Evolutionary conservation across 2,888 invertebrate species (phyloP), one percentile per base, ranked within the genome.

Genomic region (Nebria brevicollis): DNA sequence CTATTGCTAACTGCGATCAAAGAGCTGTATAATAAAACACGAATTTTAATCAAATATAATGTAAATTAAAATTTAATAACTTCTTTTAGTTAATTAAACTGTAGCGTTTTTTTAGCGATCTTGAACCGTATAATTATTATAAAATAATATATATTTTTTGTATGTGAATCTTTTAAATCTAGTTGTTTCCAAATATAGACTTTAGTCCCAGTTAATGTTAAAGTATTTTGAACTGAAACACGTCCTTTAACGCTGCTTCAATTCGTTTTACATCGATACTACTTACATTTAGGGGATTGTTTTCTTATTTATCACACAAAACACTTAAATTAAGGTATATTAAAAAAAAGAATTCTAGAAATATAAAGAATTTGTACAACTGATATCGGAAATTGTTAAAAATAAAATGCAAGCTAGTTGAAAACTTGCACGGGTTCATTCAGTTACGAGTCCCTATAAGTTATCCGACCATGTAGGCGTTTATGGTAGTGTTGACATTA

Each of bases 401-500:
- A 78, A 78, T 78, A 78, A 74, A 78, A 66, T 78, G 78, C 78
- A 78, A 78, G 78, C 34, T 78, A 64, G 78, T 74, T 78, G 68
- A 73, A 78, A 78, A 78, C 78, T 78, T 78, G 70, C 42, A 65
- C 73, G 78, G 78, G 65, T 66, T 78, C 78, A 78, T 78, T 78
- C 8, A 77, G 1, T 54, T 54, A 15, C 54, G 78, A 78, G 34
- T 15, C 78, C 78, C 42, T 78, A 78, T 25, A 78, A 78, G 72
- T 77, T 15, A 6, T 20, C 25, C 54, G 54, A 54, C 13, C 13
- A 34, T 54, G 77, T 77, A 70, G 77, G 77, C 65, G 77, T 72
- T 54, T 8, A 5, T 11, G 8, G 54, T 54, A 6, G 54, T 54
- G 54, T 3, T 1, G 54, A 54, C 54, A 54, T 54, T 54, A 7